These are phyloP conservation scores for Platysteira castanea DNA, from an alignment of 2,113 vertebrate species.

Conservation along the genomic window DNA sequence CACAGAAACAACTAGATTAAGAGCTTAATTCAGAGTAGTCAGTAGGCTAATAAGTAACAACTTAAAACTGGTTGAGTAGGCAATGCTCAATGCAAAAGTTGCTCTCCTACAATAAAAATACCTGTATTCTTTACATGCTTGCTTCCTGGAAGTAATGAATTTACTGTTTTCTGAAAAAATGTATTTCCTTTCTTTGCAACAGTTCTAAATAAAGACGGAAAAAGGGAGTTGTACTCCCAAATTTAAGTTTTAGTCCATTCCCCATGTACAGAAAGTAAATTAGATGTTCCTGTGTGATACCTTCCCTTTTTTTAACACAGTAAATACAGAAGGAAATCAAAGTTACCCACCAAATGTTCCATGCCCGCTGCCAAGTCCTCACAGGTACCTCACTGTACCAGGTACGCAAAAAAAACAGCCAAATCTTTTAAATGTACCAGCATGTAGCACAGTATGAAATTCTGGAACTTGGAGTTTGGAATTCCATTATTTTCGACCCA, in stretches of 20 bases:
- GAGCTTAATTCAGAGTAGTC: background rate
- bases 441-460: background rate
- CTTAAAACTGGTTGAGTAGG: background rate
- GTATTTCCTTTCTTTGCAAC: background rate
- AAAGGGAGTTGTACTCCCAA: background rate
- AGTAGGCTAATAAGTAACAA: background rate
- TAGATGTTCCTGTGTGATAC: background rate
- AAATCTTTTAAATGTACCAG: background rate
- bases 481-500: background rate
- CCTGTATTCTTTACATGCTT: background rate
- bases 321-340: background rate
- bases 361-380: background rate
- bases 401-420: background rate
- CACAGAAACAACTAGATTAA: constrained; percentile 1
- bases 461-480: background rate
- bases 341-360: background rate
- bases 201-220: background rate
- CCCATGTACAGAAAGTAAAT: background rate
- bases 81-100: background rate
- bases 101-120: background rate
- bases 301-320: background rate
- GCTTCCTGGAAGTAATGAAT: background rate
- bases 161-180: background rate
- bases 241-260: background rate
- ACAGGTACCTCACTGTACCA: background rate